Evolutionary conservation across 2,797 vertebrate species (phyloP).

Genomic region (Premnoplex brunnescens): DNA sequence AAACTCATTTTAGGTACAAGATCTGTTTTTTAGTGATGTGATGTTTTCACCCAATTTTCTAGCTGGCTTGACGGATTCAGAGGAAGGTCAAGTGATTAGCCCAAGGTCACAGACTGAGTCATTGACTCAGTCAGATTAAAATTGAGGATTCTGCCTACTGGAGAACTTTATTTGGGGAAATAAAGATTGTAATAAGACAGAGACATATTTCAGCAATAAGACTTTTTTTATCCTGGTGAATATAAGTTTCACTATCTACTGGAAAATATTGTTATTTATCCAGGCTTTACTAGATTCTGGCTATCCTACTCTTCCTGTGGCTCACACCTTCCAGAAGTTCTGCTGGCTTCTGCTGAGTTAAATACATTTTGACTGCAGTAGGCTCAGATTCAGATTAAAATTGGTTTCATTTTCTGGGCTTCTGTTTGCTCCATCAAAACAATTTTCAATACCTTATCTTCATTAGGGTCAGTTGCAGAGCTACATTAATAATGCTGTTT

Average conservation of each 20-base stretch:
- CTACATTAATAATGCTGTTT: neutral
- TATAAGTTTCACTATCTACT: neutral
- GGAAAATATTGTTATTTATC: neutral
- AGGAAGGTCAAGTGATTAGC: conserved; percentile 57
- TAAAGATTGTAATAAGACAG: conserved; percentile 28
- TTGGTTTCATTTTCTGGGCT: neutral
- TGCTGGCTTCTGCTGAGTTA: neutral
- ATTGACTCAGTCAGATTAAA: conserved; percentile 43
- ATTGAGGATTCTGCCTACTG: neutral
- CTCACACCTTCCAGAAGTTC: neutral
- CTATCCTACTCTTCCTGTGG: neutral
- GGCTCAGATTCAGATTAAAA: neutral
- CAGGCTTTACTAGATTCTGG: neutral
- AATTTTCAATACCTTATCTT: neutral
- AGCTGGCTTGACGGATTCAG: conserved; percentile 12
- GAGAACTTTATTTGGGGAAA: neutral
- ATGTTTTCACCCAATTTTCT: conserved; percentile 49
- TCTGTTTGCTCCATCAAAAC: neutral
- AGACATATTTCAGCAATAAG: conserved; percentile 34
- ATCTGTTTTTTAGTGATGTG: neutral
- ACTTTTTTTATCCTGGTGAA: neutral
- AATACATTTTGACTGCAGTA: neutral
- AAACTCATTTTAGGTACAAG: neutral
- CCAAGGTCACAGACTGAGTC: conserved; percentile 16
- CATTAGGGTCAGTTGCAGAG: neutral